Evolutionary conservation across 2,888 invertebrate genomes (phyloP), one percentile per base, ranked within the genome.

Genomic region (Drosophila suboccidentalis): DNA sequence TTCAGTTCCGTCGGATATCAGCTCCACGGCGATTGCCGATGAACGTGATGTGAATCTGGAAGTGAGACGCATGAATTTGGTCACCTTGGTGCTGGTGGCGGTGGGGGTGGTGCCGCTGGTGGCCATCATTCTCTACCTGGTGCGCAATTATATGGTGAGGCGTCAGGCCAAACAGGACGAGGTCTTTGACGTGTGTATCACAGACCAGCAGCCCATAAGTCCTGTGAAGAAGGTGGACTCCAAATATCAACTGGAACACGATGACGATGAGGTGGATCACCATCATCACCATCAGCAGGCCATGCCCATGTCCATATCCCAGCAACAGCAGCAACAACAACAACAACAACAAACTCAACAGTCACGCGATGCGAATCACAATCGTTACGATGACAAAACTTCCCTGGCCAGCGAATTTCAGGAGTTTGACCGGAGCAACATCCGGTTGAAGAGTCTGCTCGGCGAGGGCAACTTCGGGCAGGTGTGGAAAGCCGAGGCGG

Each of bases 391-490:
- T 43, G 91, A 92, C 29, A 91, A 92, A 22, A 90, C 90, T 13
- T 93, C 92, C 0, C 82, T 92, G 50, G 83, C 90, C 41, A 92
- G 91, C 41, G 86, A 87, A 22, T 87, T 61, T 5, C 91, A 91
- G 94, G 97, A 97, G 91, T 97, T 97, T 89, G 96, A 97, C 0
- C 94, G 97, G 75, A 95, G 95, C 74, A 96, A 96, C 84, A 93
- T 97, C 50, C 94, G 96, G 44, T 93, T 97, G 61, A 96, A 96
- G 88, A 96, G 96, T 19, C 94, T 97, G 57, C 93, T 97, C 29
- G 97, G 97, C 8, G 96, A 97, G 92, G 97, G 97, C 38, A 96
- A 97, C 92, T 97, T 97, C 91, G 97, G 97, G 26, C 96, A 96
- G 94, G 97, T 97, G 17, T 97, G 97, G 96, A 96, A 96, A 92